A percentile compares a stretch with the other conserved stretches of the same genome.
These are phyloP conservation scores for Drosophila fungiperda DNA, from an alignment of 2,888 invertebrate species.

Conservation along the genomic window DNA sequence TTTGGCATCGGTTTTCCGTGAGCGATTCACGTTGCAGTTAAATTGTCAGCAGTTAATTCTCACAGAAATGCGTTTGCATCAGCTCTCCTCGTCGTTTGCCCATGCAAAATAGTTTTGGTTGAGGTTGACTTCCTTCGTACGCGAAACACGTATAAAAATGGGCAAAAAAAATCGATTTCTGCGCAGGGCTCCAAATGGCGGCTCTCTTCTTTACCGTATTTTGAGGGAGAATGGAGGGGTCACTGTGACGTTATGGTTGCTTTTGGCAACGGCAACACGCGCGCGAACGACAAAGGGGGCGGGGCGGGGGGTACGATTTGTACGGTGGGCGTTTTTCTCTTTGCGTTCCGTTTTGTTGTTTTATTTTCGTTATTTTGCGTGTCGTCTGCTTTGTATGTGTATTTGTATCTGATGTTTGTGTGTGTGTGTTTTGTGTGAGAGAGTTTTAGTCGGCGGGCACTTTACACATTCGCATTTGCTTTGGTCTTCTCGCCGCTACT, in stretches of 20 bases:
- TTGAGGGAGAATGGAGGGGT: conserved; percentile 15
- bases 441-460: conserved; percentile 57
- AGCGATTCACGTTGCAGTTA: conserved; percentile 49
- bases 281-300: conserved; percentile 25
- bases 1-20: conserved; percentile 20
- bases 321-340: conserved; percentile 79
- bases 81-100: conserved; percentile 32
- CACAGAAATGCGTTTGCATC: conserved; percentile 32
- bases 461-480: conserved; percentile 46
- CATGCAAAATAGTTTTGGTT: conserved; percentile 60
- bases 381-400: conserved; percentile 19
- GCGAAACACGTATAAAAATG: conserved; percentile 72
- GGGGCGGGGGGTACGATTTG: conserved; percentile 37
- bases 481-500: conserved; percentile 39
- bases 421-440: conserved; percentile 39
- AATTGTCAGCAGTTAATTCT: conserved; percentile 11
- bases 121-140: conserved; percentile 45
- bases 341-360: conserved; percentile 60
- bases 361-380: conserved; percentile 63
- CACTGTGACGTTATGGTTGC: conserved; percentile 65
- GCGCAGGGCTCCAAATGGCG: conserved; percentile 77
- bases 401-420: conserved; percentile 23
- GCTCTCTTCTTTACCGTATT: conserved; percentile 50
- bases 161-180: conserved; percentile 84
- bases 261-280: conserved; percentile 56